Percentiles rank a stretch among this genome's conserved stretches.
Evolutionary conservation across 1,140 invertebrate genomes (phyloP).

Genomic region (Heliconius congener): DNA sequence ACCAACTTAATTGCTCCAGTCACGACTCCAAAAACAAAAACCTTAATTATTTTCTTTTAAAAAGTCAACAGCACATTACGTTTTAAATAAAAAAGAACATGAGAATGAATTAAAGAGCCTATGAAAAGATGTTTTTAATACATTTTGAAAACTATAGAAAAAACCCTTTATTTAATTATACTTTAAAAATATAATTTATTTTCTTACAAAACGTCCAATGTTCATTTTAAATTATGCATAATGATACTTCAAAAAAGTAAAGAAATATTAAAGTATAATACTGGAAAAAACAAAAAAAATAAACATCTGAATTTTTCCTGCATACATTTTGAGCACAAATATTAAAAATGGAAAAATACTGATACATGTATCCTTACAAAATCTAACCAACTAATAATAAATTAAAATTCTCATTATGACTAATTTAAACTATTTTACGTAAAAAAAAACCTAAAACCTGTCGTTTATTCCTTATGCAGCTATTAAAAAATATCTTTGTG

Average conservation of each 20-base stretch:
- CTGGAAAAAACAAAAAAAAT: too few relatives aligned
- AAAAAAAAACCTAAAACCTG: background rate
- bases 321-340: background rate
- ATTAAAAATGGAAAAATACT: background rate
- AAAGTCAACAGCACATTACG: too few relatives aligned
- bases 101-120: too few relatives aligned
- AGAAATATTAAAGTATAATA: background rate
- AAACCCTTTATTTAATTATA: too few relatives aligned
- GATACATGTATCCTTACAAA: background rate
- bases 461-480: background rate
- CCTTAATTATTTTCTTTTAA: background rate
- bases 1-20: background rate
- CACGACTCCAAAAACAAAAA: background rate
- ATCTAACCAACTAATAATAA: background rate
- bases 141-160: too few relatives aligned
- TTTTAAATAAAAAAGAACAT: too few relatives aligned
- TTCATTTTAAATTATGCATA: too few relatives aligned
- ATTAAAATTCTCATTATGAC: background rate
- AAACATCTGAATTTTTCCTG: too few relatives aligned
- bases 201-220: too few relatives aligned
- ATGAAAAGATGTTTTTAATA: too few relatives aligned
- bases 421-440: background rate
- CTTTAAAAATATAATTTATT: too few relatives aligned
- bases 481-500: conserved; percentile 2
- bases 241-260: too few relatives aligned